Conservation (phyloP, 2,888 invertebrate species). For the Sipha maydis region DNA sequence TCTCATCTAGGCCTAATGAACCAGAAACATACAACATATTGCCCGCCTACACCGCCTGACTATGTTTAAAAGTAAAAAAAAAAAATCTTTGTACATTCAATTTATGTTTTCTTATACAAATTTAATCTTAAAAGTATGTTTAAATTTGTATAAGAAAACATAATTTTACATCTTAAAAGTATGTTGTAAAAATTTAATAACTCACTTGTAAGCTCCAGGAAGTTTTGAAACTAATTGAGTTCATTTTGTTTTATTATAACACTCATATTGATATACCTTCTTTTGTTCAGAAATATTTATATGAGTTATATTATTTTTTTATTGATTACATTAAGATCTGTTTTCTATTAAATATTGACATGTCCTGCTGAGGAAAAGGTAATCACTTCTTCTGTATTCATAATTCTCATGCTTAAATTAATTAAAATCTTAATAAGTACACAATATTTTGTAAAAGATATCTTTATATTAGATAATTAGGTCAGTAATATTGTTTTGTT, state of each 20-base stretch:
- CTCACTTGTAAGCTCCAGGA: slow-evolving; percentile 43
- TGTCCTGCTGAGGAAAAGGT: background rate
- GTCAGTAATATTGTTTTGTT: slow-evolving; percentile 37
- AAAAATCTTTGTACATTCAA: slow-evolving; percentile 28
- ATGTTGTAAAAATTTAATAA: slow-evolving; percentile 37
- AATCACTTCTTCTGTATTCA: background rate
- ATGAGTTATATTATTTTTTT: slow-evolving; percentile 37
- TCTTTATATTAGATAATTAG: slow-evolving; percentile 51
- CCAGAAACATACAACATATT: slow-evolving; percentile 65
- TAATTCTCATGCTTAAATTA: background rate
- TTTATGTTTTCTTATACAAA: slow-evolving; percentile 33
- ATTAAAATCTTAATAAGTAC: background rate
- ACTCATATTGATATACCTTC: slow-evolving; percentile 35
- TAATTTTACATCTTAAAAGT: no score
- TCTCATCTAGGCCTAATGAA: slow-evolving; percentile 79
- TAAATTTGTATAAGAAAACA: no score
- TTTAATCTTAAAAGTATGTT: slow-evolving; percentile 6
- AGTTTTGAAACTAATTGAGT: slow-evolving; percentile 52
- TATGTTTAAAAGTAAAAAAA: slow-evolving; percentile 68
- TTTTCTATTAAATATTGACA: background rate
- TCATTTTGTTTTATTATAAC: slow-evolving; percentile 43
- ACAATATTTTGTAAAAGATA: slow-evolving; percentile 23
- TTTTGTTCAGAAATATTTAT: slow-evolving; percentile 23
- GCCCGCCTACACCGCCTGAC: slow-evolving; percentile 81
- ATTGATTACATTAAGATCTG: background rate